These are phyloP conservation scores for Cataglyphis hispanica DNA, from an alignment of 1,140 invertebrate species.

Conservation along the genomic window DNA sequence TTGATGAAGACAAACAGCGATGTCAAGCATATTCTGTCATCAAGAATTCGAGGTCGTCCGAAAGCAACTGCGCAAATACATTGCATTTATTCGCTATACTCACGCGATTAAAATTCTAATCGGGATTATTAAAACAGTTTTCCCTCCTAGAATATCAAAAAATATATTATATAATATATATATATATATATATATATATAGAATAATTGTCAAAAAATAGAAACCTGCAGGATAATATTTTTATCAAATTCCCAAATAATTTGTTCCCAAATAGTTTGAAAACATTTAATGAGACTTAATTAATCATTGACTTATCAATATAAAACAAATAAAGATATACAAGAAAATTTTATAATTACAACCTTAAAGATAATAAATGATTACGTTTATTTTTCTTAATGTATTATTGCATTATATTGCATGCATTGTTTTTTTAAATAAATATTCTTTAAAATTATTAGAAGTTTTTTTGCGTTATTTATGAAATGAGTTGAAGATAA, in stretches of 20 bases:
- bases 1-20: background rate
- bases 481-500: background rate
- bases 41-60: constrained; percentile 54
- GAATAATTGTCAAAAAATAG: background rate
- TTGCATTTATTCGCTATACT: constrained; percentile 12
- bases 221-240: background rate
- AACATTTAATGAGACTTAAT: background rate
- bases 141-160: background rate
- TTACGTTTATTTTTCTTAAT: too few species aligned
- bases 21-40: constrained; percentile 23
- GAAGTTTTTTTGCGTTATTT: background rate
- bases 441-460: background rate
- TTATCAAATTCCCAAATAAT: background rate
- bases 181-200: too few species aligned
- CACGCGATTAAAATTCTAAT: constrained; percentile 48
- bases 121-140: constrained; percentile 3
- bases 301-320: background rate
- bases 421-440: background rate
- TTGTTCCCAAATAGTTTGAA: background rate
- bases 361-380: background rate
- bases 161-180: background rate
- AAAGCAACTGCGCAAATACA: constrained; percentile 60
- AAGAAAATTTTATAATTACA: background rate
- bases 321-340: background rate
- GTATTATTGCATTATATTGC: background rate